Evolutionary conservation across 2,888 invertebrate genomes (phyloP), one percentile per base, ranked within the genome.

Genomic region (Athalia circularis): DNA sequence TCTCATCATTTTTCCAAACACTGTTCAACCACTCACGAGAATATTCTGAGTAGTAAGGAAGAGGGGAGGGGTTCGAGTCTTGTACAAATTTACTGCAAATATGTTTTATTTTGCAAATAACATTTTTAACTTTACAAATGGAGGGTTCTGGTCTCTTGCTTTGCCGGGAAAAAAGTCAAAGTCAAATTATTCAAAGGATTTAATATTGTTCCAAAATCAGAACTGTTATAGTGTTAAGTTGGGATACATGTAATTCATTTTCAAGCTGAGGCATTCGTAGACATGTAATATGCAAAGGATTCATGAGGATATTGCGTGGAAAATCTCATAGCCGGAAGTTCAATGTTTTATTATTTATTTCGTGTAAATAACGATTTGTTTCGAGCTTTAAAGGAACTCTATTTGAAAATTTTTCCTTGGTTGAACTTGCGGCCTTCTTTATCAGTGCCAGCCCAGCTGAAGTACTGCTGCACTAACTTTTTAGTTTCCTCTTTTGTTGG

Each of bases 321-420:
- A 75, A 75, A 62, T 75, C 75, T 75, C n/a, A 45, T 48, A 62
- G 74, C 50, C 61, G 54, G 11, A 54, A 57, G 47, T 57, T 61
- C 29, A 68, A 77, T 64, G 65, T 72, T 74, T 78, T 65, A 78
- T 80, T 81, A 83, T 86, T 86, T 85, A 85, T 85, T 86, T 84
- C 82, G 81, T 85, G 84, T 84, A 85, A 87, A 87, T 87, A 87
- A 86, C 85, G 80, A 82, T 84, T 84, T 84, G 84, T 77, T 52
- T 48, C 68, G 59, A 84, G 82, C 82, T 82, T 82, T 8, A 82
- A 81, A 83, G 83, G 81, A 86, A 83, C 82, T 81, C 93, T 94
- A 99, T 93, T 99, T 99, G 94, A 99, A 99, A 91, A 99, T 96
- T 93, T 99, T 99, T 91, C 99, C 99, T 93, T 99, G 98, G 92